These are phyloP conservation scores for Eristalis pertinax DNA, from an alignment of 2,888 invertebrate genomes.

Conservation along the genomic window DNA sequence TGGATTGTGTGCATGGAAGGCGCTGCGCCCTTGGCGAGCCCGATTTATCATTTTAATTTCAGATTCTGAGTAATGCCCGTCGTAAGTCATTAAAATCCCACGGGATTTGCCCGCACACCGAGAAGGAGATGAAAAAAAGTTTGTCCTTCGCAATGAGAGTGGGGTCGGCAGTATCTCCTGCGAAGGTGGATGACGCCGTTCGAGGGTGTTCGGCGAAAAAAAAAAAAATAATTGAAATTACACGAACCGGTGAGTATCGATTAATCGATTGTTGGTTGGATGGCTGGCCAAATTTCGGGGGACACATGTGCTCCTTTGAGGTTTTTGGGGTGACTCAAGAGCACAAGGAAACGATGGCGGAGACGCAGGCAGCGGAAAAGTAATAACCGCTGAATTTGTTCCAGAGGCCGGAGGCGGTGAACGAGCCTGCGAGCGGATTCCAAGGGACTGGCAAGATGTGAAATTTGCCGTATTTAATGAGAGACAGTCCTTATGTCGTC, in stretches of 20 bases:
- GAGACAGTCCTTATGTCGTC: too few species aligned
- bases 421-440: too few species aligned
- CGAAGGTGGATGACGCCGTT: background rate
- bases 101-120: slow-evolving; percentile 26
- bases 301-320: too few species aligned
- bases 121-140: slow-evolving; percentile 5
- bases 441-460: too few species aligned
- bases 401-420: too few species aligned
- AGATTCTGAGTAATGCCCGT: slow-evolving; percentile 63
- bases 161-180: background rate
- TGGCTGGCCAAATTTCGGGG: background rate
- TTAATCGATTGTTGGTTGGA: slow-evolving; percentile 34
- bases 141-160: slow-evolving; percentile 1
- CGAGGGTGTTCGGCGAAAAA: slow-evolving; percentile 1
- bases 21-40: slow-evolving; percentile 38
- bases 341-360: too few species aligned
- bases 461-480: too few species aligned
- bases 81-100: slow-evolving; percentile 68
- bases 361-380: too few species aligned
- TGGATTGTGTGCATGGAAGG: slow-evolving; percentile 2
- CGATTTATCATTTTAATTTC: slow-evolving; percentile 72
- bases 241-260: slow-evolving; percentile 49
- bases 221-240: slow-evolving; percentile 54
- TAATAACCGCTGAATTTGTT: too few species aligned
- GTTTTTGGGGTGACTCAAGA: too few species aligned